Evolutionary conservation across 1,140 invertebrate genomes (phyloP).

Genomic region (Patella vulgata): DNA sequence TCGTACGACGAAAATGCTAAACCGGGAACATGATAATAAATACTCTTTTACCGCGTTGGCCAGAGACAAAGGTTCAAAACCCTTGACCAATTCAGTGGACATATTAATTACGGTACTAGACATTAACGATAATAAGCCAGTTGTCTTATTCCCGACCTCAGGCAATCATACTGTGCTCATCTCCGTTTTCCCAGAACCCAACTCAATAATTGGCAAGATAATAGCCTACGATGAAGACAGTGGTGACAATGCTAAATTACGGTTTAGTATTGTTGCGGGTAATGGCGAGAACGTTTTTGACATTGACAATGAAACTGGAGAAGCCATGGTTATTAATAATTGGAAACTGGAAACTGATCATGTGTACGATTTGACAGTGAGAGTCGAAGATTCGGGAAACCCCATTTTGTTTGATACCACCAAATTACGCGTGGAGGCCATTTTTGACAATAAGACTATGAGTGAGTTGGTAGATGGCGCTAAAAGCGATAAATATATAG

Average conservation of each 20-base stretch:
- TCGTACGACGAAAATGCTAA: conserved; percentile 90
- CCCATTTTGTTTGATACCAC: conserved; percentile 24
- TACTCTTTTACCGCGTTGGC: conserved; percentile 87
- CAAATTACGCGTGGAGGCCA: conserved; percentile 26
- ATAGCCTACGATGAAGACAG: conserved; percentile 52
- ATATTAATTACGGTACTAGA: conserved; percentile 46
- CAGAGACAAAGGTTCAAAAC: conserved; percentile 65
- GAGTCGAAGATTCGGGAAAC: conserved; percentile 21
- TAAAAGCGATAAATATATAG: conserved; percentile 29
- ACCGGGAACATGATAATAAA: conserved; percentile 82
- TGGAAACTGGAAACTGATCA: conserved; percentile 18
- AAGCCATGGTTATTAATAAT: conserved; percentile 74
- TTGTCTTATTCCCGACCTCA: conserved; percentile 77
- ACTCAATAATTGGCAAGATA: conserved; percentile 70
- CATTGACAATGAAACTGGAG: conserved; percentile 85
- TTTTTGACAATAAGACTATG: conserved; percentile 28
- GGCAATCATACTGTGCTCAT: conserved; percentile 83
- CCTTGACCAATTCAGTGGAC: conserved; percentile 33
- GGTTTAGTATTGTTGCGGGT: conserved; percentile 87
- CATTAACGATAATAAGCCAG: conserved; percentile 49
- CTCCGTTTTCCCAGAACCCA: conserved; percentile 80
- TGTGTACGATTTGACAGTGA: conserved; percentile 23
- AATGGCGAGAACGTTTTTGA: conserved; percentile 81
- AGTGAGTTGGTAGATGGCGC: neutral
- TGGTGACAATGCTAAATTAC: conserved; percentile 86